These are phyloP conservation scores for Calliphora vicina DNA, from an alignment of 1,140 invertebrate genomes.

Conservation along the genomic window DNA sequence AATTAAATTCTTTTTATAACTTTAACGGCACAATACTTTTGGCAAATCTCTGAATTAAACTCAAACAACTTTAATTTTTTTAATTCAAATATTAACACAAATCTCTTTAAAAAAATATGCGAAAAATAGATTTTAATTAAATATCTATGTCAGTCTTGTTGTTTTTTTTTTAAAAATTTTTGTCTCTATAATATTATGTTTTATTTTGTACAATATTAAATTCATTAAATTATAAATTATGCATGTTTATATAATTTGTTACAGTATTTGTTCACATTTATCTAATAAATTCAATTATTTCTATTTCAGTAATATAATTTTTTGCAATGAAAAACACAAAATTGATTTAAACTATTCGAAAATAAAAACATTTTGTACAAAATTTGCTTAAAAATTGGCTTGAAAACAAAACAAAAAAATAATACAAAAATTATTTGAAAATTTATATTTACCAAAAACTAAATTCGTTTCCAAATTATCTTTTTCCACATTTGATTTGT, in stretches of 20 bases:
- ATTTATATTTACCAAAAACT: background rate
- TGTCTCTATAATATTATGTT: background rate
- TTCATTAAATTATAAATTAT: background rate
- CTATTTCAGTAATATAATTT: background rate
- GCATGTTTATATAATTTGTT: conserved; percentile 11
- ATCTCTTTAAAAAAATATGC: too few species aligned
- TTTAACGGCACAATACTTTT: too few species aligned
- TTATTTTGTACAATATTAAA: background rate
- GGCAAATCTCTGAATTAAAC: too few species aligned
- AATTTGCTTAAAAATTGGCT: conserved; percentile 11
- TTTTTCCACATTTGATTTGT: conserved; percentile 34
- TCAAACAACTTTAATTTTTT: too few species aligned
- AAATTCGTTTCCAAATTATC: conserved; percentile 37
- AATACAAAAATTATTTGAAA: background rate
- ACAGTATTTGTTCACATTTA: background rate
- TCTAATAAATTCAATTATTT: background rate
- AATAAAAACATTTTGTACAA: background rate
- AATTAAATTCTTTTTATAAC: too few species aligned
- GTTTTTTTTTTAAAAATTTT: background rate
- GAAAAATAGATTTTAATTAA: too few species aligned
- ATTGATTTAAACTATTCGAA: background rate
- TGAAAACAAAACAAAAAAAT: background rate
- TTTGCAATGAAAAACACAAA: conserved; percentile 24
- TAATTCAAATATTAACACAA: too few species aligned
- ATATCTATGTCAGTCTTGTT: too few species aligned